Percentiles rank a stretch among this genome's conserved stretches.
These are phyloP conservation scores for Cottoperca gobio DNA, from an alignment of 2,797 vertebrate species.

Conservation along the genomic window DNA sequence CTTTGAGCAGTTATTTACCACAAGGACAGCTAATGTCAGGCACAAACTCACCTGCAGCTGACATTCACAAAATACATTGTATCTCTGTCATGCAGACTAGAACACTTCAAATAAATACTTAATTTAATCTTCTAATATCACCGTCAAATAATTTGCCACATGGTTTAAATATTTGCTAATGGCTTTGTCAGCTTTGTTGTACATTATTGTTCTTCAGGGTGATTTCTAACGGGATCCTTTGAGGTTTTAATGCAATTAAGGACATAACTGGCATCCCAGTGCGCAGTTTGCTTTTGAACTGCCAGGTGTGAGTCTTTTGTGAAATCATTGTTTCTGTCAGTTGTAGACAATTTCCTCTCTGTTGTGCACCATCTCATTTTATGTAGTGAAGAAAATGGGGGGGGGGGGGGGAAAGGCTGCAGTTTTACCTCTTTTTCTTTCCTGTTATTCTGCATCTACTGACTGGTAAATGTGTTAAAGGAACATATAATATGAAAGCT, in stretches of 20 bases:
- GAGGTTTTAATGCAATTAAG: conserved; percentile 32
- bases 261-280: conserved; percentile 17
- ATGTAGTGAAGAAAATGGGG: not conserved
- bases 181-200: conserved; percentile 30
- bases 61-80: conserved; percentile 5
- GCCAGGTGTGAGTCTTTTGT: conserved; percentile 58
- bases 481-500: no score
- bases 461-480: conserved; percentile 12
- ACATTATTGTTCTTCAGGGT: conserved; percentile 23
- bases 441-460: not conserved
- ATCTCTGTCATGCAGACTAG: not conserved
- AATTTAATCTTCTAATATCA: conserved; percentile 1
- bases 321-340: conserved; percentile 35
- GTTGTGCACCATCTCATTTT: conserved; percentile 26
- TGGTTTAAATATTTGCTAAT: conserved; percentile 24
- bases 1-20: conserved; percentile 53
- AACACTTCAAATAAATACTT: not conserved
- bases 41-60: conserved; percentile 19
- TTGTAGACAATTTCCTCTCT: conserved; percentile 55
- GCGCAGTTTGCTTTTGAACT: conserved; percentile 56
- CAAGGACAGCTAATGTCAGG: conserved; percentile 40
- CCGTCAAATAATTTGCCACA: conserved; percentile 5
- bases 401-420: no score
- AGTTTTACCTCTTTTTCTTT: not conserved
- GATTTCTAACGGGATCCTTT: conserved; percentile 13